phyloP scores from a whole-genome alignment of 2,888 invertebrate species.

The Cantharis rufa region DNA sequence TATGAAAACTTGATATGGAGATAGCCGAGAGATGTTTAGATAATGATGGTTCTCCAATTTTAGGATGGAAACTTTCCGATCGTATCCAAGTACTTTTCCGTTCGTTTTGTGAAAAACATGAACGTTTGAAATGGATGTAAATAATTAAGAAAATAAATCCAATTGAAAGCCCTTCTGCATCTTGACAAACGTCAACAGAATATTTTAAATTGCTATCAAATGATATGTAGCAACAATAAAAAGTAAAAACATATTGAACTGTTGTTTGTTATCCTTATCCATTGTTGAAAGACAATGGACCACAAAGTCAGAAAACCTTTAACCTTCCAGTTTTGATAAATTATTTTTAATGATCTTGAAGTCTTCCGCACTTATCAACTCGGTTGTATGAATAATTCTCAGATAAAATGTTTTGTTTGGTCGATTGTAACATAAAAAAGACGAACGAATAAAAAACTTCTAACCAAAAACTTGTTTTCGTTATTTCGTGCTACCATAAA shows the following conservation, averaged over 20 bases:
- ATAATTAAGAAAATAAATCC: not conserved
- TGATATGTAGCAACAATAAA: not conserved
- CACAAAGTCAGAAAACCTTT: conserved; percentile 1
- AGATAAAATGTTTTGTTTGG: not conserved
- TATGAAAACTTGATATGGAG: not conserved
- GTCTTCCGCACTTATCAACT: not conserved
- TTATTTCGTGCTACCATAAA: not conserved
- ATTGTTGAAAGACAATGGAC: not conserved
- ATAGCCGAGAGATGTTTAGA: not conserved
- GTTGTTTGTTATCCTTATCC: not conserved
- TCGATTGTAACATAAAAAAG: not conserved
- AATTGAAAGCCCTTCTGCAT: not conserved
- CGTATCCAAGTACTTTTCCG: not conserved
- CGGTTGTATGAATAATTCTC: not conserved
- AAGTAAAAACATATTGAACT: not conserved
- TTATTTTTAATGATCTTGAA: not conserved
- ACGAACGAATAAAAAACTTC: not conserved
- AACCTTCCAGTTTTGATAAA: not conserved
- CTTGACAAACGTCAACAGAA: not conserved
- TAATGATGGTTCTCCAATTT: not conserved
- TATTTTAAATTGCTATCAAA: not conserved
- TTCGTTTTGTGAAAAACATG: not conserved
- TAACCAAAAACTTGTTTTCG: not conserved
- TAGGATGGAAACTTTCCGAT: not conserved
- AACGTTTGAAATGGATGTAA: too few relatives aligned